Base-by-base conservation (phyloP, 2,113 vertebrate species). In the Oryzias curvinotus region DNA sequence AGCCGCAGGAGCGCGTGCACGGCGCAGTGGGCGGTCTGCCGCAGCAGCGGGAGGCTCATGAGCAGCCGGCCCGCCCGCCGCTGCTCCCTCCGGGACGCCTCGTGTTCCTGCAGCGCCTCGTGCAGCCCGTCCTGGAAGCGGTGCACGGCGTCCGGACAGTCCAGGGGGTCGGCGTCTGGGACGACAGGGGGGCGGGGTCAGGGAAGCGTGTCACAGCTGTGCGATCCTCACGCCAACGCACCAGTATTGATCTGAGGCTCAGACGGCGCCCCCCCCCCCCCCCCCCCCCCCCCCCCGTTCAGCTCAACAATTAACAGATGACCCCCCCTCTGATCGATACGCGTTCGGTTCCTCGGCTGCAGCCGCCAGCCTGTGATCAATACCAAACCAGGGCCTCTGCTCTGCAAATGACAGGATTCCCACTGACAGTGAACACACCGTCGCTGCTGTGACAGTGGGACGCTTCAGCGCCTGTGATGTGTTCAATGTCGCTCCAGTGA, bases 21-120 rank as follows among this genome's bases (percentile, higher is more conserved):
- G 1, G 86, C 88, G 0, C 69, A 68, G 57, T 71, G 75, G 2
- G 91, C 90, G 0, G 87, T 86, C 81, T 92, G 90, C 0, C 92
- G 55, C 58, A 93, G 90, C 63, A 92, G 82, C 0, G 92, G 92
- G 15, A 93, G 85, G 19, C 77, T 93, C 92, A 93, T 91, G 5
- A 93, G 88, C 62, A 93, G 81, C 0, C 83, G 78, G 0, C 92
- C 92, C 0, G 71, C 81, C 0, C 92, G 68, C 41, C 26, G 87
- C 60, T 74, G 86, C 66, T 42, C 84, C 16, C 44, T 56, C 54
- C 42, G 65, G 52, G 21, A 70, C 21, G 55, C 46, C 81, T 89
- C 88, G 8, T 84, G 78, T 13, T 90, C 87, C 83, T 88, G 90
- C 51, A 92, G 82, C 0, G 91, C 90, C 36, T 91, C 90, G 2